Evolutionary conservation across 92 coral and sea anemone genomes (phyloP), one percentile per base, ranked within the genome.

Genomic region (Phenganax marumi): DNA sequence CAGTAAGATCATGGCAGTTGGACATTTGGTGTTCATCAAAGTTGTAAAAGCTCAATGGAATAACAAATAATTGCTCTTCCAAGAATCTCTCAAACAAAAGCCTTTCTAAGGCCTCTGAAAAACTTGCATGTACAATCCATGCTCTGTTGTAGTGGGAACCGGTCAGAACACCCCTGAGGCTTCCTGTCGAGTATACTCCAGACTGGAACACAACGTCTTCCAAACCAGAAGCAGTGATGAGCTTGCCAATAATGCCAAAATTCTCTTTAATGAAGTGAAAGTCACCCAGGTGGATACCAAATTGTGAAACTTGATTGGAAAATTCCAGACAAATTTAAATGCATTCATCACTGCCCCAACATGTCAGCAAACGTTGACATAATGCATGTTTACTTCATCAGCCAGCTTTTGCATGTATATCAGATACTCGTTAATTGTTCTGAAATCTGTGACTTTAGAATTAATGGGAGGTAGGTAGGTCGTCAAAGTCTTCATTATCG

Each of bases 321-420:
- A 76, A 58, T 76, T 76, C 81, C 81, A 55, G 10, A 76, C 48
- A 21, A 56, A 58, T 13, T 76, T 76, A 39, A 0, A 76, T 1
- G 81, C 81, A 18, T 76, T 76, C 8, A 76, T 76, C 7, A 69
- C 81, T 50, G 81, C 81, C 0, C 81, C 81, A 7, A 57, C 3
- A 43, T 76, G 68, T 17, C 55, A 56, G 17, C 48, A 11, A 4
- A 76, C 81, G 68, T 76, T 53, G 50, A 53, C 81, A 17, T 55
- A 76, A 14, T 68, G 81, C 81, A 76, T 76, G 52, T 76, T 76
- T 26, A 17, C 69, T 26, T 55, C 68, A 12, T 56, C 10, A 3
- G 81, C 69, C 48, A 76, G 52, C 81, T 53, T 54, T 33, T 76
- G 68, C 66, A 76, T 23, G 81, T 76, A 56, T 12, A 1, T 53